Evolutionary conservation across 2,113 vertebrate species (phyloP).

Genomic region (Anolis sagrei): DNA sequence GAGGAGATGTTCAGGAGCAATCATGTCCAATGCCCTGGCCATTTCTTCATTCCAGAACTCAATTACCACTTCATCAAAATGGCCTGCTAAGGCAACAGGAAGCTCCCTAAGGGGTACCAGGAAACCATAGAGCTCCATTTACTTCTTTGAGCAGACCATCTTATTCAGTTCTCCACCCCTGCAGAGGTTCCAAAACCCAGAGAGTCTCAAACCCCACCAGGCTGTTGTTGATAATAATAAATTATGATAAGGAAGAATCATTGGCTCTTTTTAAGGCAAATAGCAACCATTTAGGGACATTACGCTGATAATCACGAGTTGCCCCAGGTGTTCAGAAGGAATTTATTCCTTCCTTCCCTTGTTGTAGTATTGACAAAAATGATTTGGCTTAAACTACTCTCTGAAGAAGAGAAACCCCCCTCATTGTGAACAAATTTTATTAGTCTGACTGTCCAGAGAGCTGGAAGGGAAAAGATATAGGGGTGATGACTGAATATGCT

Average conservation of each 20-base stretch:
- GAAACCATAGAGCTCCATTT: no score
- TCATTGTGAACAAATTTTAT: background rate
- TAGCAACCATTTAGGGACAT: background rate
- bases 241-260: background rate
- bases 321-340: background rate
- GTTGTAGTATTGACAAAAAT: background rate
- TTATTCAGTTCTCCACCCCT: no score
- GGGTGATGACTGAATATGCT: background rate
- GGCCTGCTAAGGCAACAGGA: no score
- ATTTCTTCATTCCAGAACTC: no score
- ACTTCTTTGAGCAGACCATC: no score
- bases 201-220: no score
- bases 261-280: background rate
- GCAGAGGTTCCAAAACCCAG: no score
- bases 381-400: background rate
- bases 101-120: no score
- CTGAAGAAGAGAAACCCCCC: background rate
- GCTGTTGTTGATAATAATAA: conserved; percentile 57
- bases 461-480: background rate
- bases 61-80: no score
- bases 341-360: background rate
- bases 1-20: no score
- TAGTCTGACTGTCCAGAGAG: no score
- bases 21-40: no score
- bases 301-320: background rate